Conservation (phyloP, 1,140 invertebrate species). For the Rhopalosiphum padi region DNA sequence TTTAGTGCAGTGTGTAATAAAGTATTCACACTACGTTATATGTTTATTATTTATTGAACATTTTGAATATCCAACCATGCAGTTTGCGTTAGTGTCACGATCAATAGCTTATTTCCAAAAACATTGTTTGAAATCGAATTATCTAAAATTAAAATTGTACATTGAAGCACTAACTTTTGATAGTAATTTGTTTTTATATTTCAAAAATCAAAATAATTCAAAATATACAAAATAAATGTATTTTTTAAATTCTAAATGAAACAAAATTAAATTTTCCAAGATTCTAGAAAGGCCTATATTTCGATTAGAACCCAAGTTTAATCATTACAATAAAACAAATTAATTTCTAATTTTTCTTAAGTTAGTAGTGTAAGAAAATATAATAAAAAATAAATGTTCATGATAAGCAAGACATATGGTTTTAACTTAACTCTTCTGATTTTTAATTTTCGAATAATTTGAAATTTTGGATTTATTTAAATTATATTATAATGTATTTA, state of each 20-base stretch:
- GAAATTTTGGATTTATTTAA: not conserved
- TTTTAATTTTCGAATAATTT: not conserved
- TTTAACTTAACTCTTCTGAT: not conserved
- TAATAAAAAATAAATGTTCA: not conserved
- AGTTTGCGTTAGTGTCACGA: not conserved
- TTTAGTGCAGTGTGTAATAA: not conserved
- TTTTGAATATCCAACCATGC: not conserved
- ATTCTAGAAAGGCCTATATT: no score
- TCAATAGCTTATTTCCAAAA: not conserved
- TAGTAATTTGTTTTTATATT: no score
- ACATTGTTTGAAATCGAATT: not conserved
- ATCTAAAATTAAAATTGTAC: not conserved
- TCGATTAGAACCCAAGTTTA: not conserved
- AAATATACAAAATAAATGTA: no score
- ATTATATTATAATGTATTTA: no score
- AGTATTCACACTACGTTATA: not conserved
- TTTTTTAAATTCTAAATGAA: not conserved
- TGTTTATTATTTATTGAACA: no score
- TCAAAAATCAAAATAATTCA: no score
- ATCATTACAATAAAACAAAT: not conserved
- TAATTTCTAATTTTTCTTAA: not conserved
- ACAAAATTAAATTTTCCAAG: no score
- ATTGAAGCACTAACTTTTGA: not conserved
- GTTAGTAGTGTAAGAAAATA: not conserved
- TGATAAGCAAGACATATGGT: not conserved